Evolutionary conservation across 2,888 invertebrate species (phyloP), one percentile per base, ranked within the genome.

Genomic region (Perizoma flavofasciatum): DNA sequence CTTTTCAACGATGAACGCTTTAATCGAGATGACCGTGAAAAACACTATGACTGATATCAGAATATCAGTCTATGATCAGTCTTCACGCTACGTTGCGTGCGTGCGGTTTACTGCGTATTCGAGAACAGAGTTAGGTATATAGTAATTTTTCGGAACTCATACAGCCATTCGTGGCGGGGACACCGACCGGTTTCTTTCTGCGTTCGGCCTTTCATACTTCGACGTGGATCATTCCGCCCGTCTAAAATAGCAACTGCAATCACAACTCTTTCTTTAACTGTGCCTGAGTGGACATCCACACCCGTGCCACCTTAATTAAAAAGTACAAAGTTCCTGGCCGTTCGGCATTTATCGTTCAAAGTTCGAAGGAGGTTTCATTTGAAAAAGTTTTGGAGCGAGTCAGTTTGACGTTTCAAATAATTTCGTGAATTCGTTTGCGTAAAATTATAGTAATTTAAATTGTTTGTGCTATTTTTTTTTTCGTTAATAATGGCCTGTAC

Each of bases 401-500:
- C 70, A 70, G 7, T 8, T 50, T 61, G 65, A 56, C 67, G 44
- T 63, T 46, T 53, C 22, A 43, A 33, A 9, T 40, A 9, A 60
- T 22, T 22, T 22, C 22, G 22, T 22, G 22, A 63, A 55, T 47
- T 47, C n/a, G 33, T 59, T 33, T 4, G 41, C 41, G 37, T 44
- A 57, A 66, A 64, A 61, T 69, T 68, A 22, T 22, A 22, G 22
- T 22, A 22, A 22, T 22, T 22, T 22, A 22, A 22, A 60, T 57
- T 50, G 55, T 62, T 54, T 58, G 55, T 55, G 63, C 65, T 53
- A 46, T 54, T 51, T 48, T 6, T 58, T 65, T 46, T 66, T 63
- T 59, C 53, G 59, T 63, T 46, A 52, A 63, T 55, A 68, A 89
- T 89, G 88, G 80, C 86, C 75, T 88, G 89, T 61, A 70, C 83